These are phyloP conservation scores for Eudyptes chrysolophus DNA, from an alignment of 2,113 vertebrate species.

Conservation along the genomic window DNA sequence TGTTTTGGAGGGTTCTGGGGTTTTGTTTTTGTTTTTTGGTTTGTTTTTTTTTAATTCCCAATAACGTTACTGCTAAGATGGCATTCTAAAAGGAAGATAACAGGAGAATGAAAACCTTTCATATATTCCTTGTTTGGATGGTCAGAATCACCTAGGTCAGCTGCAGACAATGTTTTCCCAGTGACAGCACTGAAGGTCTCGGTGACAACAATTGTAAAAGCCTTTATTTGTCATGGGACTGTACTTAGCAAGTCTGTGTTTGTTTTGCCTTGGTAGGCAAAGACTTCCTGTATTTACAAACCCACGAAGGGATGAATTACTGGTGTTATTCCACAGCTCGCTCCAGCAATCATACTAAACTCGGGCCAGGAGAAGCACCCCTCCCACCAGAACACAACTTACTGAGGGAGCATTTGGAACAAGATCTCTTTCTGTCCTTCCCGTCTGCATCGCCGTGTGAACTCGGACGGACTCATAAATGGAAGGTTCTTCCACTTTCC, in stretches of 20 bases:
- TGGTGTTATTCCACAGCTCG: background rate
- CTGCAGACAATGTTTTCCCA: background rate
- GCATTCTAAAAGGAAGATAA: background rate
- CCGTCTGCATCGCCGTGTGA: slow-evolving; percentile 92
- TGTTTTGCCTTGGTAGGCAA: background rate
- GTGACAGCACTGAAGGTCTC: background rate
- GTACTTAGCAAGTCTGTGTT: background rate
- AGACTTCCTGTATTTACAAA: background rate
- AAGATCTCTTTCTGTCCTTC: slow-evolving; percentile 85
- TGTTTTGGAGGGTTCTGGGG: too few species aligned
- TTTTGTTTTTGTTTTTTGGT: background rate
- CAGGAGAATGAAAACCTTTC: background rate
- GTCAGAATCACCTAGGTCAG: background rate
- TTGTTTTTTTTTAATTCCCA: background rate
- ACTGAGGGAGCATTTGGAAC: slow-evolving; percentile 89
- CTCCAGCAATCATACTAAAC: background rate
- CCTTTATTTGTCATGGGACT: background rate
- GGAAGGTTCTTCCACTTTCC: slow-evolving; percentile 90
- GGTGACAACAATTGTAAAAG: background rate
- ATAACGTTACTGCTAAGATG: background rate
- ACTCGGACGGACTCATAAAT: slow-evolving; percentile 97
- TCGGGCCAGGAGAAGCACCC: background rate
- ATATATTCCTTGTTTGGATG: background rate
- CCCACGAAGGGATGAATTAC: background rate
- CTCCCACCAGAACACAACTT: slow-evolving; percentile 38